Percentiles rank a stretch among this genome's conserved stretches.
phyloP scores from a whole-genome alignment of 2,888 invertebrate species.

The Myathropa florea region DNA sequence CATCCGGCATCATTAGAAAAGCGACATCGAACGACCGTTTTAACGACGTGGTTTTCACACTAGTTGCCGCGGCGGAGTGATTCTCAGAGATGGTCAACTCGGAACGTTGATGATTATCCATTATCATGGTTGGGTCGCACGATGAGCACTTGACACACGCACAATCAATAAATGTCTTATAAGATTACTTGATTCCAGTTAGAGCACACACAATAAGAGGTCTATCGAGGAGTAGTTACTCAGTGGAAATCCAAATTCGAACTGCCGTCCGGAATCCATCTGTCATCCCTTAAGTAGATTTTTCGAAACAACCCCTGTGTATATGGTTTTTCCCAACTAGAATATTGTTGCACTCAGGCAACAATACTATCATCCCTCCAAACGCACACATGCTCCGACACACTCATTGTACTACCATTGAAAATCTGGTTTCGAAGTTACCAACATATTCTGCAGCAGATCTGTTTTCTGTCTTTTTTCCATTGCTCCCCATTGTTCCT shows the following conservation, averaged over 20 bases:
- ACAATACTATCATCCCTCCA: conserved; percentile 72
- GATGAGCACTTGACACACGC: conserved; percentile 46
- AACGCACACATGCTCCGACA: conserved; percentile 74
- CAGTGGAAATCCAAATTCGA: conserved; percentile 77
- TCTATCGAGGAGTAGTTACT: conserved; percentile 47
- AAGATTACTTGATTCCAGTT: conserved; percentile 60
- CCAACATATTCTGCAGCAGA: conserved; percentile 80
- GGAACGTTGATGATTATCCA: conserved; percentile 82
- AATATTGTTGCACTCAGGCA: conserved; percentile 79
- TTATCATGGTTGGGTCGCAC: conserved; percentile 83
- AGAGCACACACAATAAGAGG: conserved; percentile 25
- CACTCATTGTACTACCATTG: conserved; percentile 73
- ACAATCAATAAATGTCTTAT: conserved; percentile 42
- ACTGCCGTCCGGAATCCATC: conserved; percentile 80
- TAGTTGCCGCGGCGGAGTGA: conserved; percentile 78
- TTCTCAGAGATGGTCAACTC: conserved; percentile 81
- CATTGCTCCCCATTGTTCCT: conserved; percentile 45
- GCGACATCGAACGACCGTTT: conserved; percentile 95
- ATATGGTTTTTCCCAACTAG: conserved; percentile 68
- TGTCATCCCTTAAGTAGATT: conserved; percentile 80
- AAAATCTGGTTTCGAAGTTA: conserved; percentile 80
- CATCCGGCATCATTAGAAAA: conserved; percentile 93
- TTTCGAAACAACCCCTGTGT: conserved; percentile 66
- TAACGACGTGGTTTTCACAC: conserved; percentile 77
- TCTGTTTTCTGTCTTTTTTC: conserved; percentile 73